Evolutionary conservation across 2,888 invertebrate species (phyloP).

Genomic region (Drosophila austrosaltans): DNA sequence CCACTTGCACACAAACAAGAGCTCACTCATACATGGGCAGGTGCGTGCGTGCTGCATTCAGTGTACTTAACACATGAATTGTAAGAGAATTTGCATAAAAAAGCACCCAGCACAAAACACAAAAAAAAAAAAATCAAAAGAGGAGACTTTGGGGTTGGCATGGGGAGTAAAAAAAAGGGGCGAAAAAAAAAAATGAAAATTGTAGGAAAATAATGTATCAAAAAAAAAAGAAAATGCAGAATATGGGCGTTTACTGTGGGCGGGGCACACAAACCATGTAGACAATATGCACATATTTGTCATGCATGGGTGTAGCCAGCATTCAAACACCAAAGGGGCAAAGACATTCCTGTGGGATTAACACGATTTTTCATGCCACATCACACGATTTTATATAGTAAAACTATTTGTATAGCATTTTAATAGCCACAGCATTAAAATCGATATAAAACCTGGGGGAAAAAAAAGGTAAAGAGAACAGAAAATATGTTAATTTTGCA

Average conservation of each 20-base stretch:
- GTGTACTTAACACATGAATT: conserved; percentile 73
- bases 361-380: too few species aligned
- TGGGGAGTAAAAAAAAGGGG: not conserved
- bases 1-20: conserved; percentile 13
- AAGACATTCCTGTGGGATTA: too few species aligned
- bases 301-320: conserved; percentile 2
- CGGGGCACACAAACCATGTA: not conserved
- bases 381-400: too few species aligned
- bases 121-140: conserved; percentile 44
- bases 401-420: too few species aligned
- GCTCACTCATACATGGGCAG: conserved; percentile 39
- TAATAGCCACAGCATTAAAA: too few species aligned
- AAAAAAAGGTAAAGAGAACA: too few species aligned
- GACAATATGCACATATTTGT: conserved; percentile 16
- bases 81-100: conserved; percentile 67
- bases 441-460: too few species aligned
- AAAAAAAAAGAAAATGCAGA: not conserved
- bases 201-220: not conserved
- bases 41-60: conserved; percentile 57
- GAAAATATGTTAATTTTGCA: too few species aligned
- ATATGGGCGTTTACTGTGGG: not conserved
- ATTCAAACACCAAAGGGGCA: too few species aligned
- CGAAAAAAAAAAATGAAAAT: not conserved
- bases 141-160: conserved; percentile 1
- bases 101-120: conserved; percentile 42